Base-by-base conservation (phyloP, 2,797 vertebrate genomes). In the Dermochelys coriacea region DNA sequence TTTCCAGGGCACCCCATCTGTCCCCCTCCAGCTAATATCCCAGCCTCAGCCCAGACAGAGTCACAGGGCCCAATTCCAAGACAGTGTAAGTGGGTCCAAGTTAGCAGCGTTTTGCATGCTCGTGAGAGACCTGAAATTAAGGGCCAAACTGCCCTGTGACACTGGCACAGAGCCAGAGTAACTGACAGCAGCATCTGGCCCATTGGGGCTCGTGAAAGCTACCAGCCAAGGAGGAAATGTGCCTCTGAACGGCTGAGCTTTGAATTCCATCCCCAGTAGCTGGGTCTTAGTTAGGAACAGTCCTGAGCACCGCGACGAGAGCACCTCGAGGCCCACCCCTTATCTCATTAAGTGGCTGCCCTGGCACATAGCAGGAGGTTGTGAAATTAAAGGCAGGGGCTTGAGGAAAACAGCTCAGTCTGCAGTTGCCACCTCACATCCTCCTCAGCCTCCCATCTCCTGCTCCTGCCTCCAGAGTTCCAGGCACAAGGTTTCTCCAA, bases 11-110 rank as follows among this genome's bases (percentile, higher is more conserved):
- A 81, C n/a, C 68, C 68, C 4, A 4, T 61, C 59, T 34, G 61
- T 9, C 16, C 61, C 57, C 29, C 34, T 7, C 14, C 29, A 15
- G 61, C 61, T 34, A 31, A 61, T 37, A 16, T n/a, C 61, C 8
- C 41, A 6, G 23, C 21, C 37, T 16, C 23, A 16, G 41, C 0
- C 64, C 64, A 68, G 64, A 3, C 64, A 27, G 47, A 31, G 49
- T 2, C 0, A 0, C 0, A 1, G 68, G 34, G 23, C 12, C 88
- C 27, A 29, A 49, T 19, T 5, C 81, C 14, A 64, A 23, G 64
- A 34, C 7, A 6, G 31, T 4, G 34, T 64, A 64, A n/a, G 15
- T 0, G 9, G 78, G 55, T 29, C 5, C 6, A 41, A 41, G 18
- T 23, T 25, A 29, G 11, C 79, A 50, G 84, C 52, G 14, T 74